A percentile compares a stretch with the other conserved stretches of the same genome.
Conservation (phyloP, 2,113 vertebrate genomes). For the Glaucomys volans region DNA sequence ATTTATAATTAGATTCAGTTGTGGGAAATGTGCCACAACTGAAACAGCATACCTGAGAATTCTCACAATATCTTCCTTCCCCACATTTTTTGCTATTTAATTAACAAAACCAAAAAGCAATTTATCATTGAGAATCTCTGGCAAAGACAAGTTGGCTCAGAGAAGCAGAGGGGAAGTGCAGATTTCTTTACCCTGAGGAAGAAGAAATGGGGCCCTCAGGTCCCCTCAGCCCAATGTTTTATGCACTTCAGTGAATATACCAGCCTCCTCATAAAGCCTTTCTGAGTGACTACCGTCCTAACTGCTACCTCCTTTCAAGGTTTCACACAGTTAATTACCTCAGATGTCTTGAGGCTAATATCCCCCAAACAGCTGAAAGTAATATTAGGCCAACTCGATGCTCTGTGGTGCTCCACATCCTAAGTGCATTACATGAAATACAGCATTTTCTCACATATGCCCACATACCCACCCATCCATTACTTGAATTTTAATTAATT, state of each 20-base stretch:
- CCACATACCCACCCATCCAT: not conserved
- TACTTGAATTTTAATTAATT: not conserved
- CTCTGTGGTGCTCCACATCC: too few relatives aligned
- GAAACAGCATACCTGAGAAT: not conserved
- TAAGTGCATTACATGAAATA: not conserved
- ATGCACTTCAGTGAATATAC: not conserved
- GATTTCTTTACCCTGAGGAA: not conserved
- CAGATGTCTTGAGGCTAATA: not conserved
- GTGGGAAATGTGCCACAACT: not conserved
- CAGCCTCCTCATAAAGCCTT: not conserved
- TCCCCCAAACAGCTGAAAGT: not conserved
- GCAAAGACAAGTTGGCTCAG: not conserved
- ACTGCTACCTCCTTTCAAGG: not conserved
- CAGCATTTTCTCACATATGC: not conserved
- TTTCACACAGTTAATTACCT: not conserved
- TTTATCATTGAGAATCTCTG: not conserved
- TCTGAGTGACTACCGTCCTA: not conserved
- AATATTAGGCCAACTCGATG: not conserved
- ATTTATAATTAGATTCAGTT: not conserved
- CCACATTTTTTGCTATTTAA: not conserved
- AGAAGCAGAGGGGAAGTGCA: not conserved
- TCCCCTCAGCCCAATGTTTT: not conserved
- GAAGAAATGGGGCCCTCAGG: not conserved
- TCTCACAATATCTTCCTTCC: not conserved
- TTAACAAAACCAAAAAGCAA: not conserved